Base-by-base conservation (phyloP, 2,888 invertebrate species). In the Apomyelois bistriatella region DNA sequence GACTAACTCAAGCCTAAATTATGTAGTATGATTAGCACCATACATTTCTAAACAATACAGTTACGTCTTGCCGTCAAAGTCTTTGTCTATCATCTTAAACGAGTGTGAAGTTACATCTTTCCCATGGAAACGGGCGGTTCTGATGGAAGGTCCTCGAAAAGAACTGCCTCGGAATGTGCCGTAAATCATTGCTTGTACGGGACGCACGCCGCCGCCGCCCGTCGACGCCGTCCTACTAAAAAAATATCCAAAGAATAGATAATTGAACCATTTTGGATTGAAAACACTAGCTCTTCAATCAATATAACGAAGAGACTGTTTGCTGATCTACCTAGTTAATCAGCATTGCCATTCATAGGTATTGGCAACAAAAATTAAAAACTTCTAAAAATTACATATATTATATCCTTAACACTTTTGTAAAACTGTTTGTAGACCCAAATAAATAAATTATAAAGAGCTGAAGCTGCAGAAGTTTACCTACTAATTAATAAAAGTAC, bases 51-150 rank as follows among this genome's bases (percentile, higher is more conserved):
- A 65, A 75, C 74, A 73, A 75, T 70, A 65, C 63, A 56, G 65
- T n/a, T n/a, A n/a, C n/a, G n/a, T 76, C 22, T 22, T 22, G 17
- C 8, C 35, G 16, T 32, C 73, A 76, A 73, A 73, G 70, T 70
- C 70, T 73, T 69, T 75, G 80, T 81, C 78, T 74, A 76, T 83
- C 80, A 76, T 72, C 76, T 66, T 68, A 63, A 65, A 72, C 72
- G 70, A 75, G 74, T 74, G 72, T 69, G 79, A 76, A 77, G 76
- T 79, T 82, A 85, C 85, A 74, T 78, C 59, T 74, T 82, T 85
- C 82, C 79, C 82, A 81, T 69, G 71, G 55, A 56, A 66, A 71
- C 73, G 67, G 66, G 68, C 37, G 15, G 16, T 15, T 5, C 46
- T 66, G 68, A 65, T 64, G 62, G 66, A 61, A 72, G 58, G 65